Base-by-base conservation (phyloP, 2,113 vertebrate species). In the Zosterops japonicus region DNA sequence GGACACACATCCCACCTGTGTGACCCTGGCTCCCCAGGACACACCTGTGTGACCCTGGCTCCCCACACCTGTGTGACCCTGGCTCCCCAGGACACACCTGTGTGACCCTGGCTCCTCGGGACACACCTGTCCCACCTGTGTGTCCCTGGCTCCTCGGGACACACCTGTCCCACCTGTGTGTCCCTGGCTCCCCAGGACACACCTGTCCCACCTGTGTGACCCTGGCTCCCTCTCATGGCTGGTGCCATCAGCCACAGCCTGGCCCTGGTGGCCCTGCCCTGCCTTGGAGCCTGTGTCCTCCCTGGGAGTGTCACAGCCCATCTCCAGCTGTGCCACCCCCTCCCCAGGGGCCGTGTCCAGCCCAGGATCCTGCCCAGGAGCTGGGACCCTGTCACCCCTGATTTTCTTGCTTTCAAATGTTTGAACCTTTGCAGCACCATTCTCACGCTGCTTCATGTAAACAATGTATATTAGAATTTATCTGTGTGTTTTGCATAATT, bases 191-290 rank as follows among this genome's bases (percentile, higher is more conserved):
- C 39, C 5, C 39, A 3, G 39, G 39, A 39, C 39, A 39, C 39
- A 39, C 39, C 39, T 39, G 39, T 39, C 27, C 60, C 88, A 78
- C 6, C 2, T 4, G 0, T 78, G 93, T 28, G 78, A 20, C 42
- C 17, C 14, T 71, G 78, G 96, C 96, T 95, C 97, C 97, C 94
- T 94, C 97, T 93, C 74, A 92, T 84, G 96, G 95, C 36, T 35
- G 14, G 6, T 3, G 6, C 53, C 53, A 49, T 2, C 71, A 83
- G 70, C 67, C 11, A 21, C 91, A 95, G 60, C 71, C n/a, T 3
- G 8, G 46, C 35, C 2, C 3, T 1, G 24, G 13, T 76, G 71
- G 42, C 52, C 57, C 6, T 7, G 2, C 60, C 39, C 20, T 65
- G 61, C 27, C 41, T 25, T 10, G 36, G 17, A 16, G 57, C 27